Evolutionary conservation across 1,140 invertebrate species (phyloP).

Genomic region (Drosophila repleta): DNA sequence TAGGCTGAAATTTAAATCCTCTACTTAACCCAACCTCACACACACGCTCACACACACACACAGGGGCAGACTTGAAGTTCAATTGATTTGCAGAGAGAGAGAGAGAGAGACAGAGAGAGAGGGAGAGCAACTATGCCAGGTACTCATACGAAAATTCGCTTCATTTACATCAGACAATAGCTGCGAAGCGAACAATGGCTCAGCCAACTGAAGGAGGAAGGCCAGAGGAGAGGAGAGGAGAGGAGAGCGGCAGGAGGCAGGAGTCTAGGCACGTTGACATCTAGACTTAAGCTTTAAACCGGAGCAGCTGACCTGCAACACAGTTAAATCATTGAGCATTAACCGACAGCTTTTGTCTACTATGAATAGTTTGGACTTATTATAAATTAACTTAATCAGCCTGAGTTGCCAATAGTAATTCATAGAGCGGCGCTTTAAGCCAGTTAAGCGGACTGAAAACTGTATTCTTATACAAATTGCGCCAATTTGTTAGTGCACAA

Average conservation of each 20-base stretch:
- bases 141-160: conserved; percentile 66
- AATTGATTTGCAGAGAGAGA: conserved; percentile 66
- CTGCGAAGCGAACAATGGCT: conserved; percentile 56
- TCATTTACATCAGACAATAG: conserved; percentile 75
- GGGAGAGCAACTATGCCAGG: conserved; percentile 71
- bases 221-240: not conserved
- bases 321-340: conserved; percentile 24
- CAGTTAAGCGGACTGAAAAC: no score
- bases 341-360: conserved; percentile 9
- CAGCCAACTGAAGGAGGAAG: conserved; percentile 19
- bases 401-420: not conserved
- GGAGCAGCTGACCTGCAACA: conserved; percentile 21
- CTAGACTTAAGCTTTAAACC: conserved; percentile 34
- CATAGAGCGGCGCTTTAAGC: not conserved
- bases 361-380: not conserved
- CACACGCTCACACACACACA: not conserved
- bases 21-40: conserved; percentile 13
- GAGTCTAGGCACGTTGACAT: conserved; percentile 11
- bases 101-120: no score
- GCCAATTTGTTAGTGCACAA: no score
- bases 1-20: conserved; percentile 48
- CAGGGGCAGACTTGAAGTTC: conserved; percentile 28
- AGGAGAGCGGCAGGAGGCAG: not conserved
- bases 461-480: no score
- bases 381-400: conserved; percentile 6